Conservation (phyloP, 2,113 vertebrate species). For the Corythornis vintsioides region DNA sequence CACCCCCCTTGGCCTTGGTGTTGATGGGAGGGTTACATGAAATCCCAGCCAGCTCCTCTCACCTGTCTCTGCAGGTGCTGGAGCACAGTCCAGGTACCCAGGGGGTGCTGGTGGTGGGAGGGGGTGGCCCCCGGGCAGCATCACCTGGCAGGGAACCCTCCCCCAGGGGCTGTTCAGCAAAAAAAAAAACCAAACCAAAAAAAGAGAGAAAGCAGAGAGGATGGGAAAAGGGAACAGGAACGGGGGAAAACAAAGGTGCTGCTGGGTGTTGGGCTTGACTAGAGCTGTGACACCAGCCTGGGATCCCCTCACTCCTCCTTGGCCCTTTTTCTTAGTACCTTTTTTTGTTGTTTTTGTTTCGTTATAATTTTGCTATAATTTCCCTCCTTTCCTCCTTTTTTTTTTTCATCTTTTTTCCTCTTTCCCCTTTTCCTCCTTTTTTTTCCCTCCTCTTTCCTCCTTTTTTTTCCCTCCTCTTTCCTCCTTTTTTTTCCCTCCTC, state of each 20-base stretch:
- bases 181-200: background rate
- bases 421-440: rapidly evolving
- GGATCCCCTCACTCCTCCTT: background rate
- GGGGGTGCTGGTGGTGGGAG: background rate
- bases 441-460: rapidly evolving
- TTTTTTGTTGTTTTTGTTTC: too few species aligned
- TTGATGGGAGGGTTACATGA: background rate
- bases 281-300: background rate
- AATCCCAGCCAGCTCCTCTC: background rate
- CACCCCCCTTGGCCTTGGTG: rapidly evolving
- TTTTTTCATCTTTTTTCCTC: too few species aligned
- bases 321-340: too few species aligned
- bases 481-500: rapidly evolving
- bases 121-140: rapidly evolving
- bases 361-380: too few species aligned
- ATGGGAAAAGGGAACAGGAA: background rate
- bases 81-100: background rate
- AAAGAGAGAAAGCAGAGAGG: rapidly evolving
- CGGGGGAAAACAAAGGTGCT: background rate
- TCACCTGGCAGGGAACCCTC: background rate
- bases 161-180: too few species aligned
- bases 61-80: rapidly evolving
- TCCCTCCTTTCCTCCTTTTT: too few species aligned
- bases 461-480: rapidly evolving
- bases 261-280: background rate